A percentile compares a stretch with the other conserved stretches of the same genome.
Evolutionary conservation across 1,140 invertebrate genomes (phyloP).

Genomic region (Leptonema lineaticorne): DNA sequence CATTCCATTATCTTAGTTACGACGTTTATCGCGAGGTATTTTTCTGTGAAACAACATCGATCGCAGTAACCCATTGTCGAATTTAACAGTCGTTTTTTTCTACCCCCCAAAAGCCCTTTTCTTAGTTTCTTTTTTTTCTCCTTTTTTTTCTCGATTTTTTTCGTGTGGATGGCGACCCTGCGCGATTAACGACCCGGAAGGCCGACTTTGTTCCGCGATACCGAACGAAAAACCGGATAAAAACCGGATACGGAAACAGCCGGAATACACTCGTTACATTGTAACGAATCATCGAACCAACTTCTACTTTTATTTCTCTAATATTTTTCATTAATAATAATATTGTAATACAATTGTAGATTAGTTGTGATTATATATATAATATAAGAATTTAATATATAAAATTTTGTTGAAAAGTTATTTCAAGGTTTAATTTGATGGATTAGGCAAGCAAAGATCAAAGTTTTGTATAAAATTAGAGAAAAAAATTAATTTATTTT

Average conservation of each 20-base stretch:
- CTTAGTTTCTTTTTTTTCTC: background rate
- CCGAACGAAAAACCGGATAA: background rate
- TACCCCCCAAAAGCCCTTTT: background rate
- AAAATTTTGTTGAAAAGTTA: too few relatives aligned
- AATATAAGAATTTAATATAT: too few relatives aligned
- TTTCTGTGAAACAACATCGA: too few relatives aligned
- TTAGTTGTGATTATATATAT: background rate
- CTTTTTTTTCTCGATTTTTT: background rate
- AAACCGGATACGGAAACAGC: slow-evolving; percentile 10
- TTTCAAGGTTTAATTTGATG: too few relatives aligned
- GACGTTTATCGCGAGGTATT: too few relatives aligned
- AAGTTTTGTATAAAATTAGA: too few relatives aligned
- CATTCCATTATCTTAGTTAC: too few relatives aligned
- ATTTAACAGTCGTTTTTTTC: slow-evolving; percentile 3
- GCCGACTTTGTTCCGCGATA: slow-evolving; percentile 11
- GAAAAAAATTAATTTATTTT: too few relatives aligned
- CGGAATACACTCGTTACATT: slow-evolving; percentile 19
- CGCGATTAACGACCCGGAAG: slow-evolving; percentile 26
- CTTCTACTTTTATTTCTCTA: too few relatives aligned
- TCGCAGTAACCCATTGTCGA: slow-evolving; percentile 4
- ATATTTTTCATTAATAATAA: background rate
- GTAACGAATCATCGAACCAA: slow-evolving; percentile 21
- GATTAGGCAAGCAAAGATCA: too few relatives aligned
- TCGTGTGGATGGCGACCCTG: background rate
- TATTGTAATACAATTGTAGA: too few relatives aligned